Conservation (phyloP, 2,797 vertebrate species). For the Syngnathus rostellatus region DNA sequence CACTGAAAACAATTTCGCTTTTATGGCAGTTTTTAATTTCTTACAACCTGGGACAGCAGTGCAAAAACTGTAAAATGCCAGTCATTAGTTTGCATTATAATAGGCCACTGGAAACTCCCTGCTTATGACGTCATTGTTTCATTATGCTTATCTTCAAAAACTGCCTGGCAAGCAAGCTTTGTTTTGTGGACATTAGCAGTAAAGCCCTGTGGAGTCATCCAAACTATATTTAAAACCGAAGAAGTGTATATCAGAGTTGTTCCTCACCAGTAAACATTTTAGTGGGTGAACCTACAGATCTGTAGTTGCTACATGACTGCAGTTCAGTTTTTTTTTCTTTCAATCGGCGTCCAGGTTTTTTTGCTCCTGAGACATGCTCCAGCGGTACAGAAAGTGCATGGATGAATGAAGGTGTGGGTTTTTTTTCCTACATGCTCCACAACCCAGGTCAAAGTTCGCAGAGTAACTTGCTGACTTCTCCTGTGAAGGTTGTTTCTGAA, state of each 20-base stretch:
- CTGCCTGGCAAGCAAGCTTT: neutral
- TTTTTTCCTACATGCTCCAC: neutral
- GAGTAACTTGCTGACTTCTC: neutral
- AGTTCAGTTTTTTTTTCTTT: neutral
- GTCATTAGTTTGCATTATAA: neutral
- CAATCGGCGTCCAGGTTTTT: neutral
- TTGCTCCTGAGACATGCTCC: neutral
- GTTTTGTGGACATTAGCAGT: conserved; percentile 4
- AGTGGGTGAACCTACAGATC: neutral
- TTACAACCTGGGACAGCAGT: neutral
- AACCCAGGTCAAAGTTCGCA: neutral
- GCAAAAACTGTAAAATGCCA: neutral
- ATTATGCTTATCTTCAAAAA: conserved; percentile 2
- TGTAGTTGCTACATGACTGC: neutral
- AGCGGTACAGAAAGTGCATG: neutral
- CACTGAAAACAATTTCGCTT: neutral
- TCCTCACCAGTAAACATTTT: neutral
- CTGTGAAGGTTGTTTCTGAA: neutral
- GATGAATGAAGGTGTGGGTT: neutral
- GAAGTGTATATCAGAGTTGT: neutral
- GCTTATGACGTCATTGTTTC: neutral
- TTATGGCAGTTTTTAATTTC: neutral
- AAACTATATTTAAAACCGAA: neutral
- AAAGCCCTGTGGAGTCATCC: neutral
- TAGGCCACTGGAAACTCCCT: conserved; percentile 1